These are phyloP conservation scores for Drosophila ohnishii DNA, from an alignment of 1,140 invertebrate genomes.

Conservation along the genomic window DNA sequence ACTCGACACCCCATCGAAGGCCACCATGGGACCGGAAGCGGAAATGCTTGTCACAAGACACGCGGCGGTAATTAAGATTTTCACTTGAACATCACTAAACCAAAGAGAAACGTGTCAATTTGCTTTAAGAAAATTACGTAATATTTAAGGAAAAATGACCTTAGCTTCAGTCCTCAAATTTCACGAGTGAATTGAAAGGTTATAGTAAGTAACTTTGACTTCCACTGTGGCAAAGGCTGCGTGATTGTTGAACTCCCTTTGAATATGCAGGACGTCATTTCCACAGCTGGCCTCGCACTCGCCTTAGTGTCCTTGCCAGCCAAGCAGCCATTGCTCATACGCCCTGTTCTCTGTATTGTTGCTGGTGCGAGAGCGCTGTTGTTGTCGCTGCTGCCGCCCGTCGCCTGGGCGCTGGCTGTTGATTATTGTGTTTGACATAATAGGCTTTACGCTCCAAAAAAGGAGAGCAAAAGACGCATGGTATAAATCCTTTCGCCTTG, in stretches of 20 bases:
- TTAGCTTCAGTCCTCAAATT: not conserved
- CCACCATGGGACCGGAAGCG: constrained; percentile 11
- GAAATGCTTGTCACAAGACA: constrained; percentile 20
- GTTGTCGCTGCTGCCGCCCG: constrained; percentile 34
- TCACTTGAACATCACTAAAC: not conserved
- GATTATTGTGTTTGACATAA: constrained; percentile 83
- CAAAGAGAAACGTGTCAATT: not conserved
- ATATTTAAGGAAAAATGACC: not conserved
- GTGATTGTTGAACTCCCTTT: constrained; percentile 49
- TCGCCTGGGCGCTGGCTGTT: constrained; percentile 58
- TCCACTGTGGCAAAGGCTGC: constrained; percentile 9
- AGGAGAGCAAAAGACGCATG: constrained; percentile 40
- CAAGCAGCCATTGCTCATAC: constrained; percentile 61
- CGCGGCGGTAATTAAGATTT: constrained; percentile 6
- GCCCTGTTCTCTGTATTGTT: constrained; percentile 62
- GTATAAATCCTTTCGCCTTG: constrained; percentile 68
- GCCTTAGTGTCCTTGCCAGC: constrained; percentile 12
- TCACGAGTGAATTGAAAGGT: not conserved
- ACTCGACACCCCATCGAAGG: constrained; percentile 5
- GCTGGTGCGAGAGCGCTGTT: constrained; percentile 14
- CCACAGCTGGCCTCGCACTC: constrained; percentile 37
- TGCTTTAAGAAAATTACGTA: not conserved
- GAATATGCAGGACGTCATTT: constrained; percentile 72
- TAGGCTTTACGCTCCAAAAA: constrained; percentile 81
- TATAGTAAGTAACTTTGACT: not conserved